Evolutionary conservation across 2,888 invertebrate species (phyloP), one percentile per base, ranked within the genome.

Genomic region (Scaeva pyrastri): DNA sequence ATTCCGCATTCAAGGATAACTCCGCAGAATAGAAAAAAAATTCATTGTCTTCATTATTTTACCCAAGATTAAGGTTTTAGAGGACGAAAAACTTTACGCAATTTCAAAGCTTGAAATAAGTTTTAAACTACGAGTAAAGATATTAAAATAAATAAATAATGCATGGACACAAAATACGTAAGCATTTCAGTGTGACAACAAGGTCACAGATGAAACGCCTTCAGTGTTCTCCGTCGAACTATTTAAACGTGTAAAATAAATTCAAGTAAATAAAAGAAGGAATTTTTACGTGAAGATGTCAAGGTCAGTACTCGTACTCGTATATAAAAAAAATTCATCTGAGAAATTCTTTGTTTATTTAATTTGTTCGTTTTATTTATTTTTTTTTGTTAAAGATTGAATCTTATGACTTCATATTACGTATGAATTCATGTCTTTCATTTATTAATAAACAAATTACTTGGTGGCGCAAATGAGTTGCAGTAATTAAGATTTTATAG

Each of bases 401-500:
- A 50, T 60, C 41, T 68, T 52, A 11, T 74, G 31, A 68, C 50
- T 66, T 73, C 66, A 68, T 31, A 5, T 31, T 31, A 31, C 31
- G 31, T 31, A 31, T 74, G 31, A 68, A 58, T 66, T 73, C 66
- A 68, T 21, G 62, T 64, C 66, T 16, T 36, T 48, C 23, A 14
- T 31, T 31, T 31, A 31, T 31, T 31, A 7, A n/a, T 2, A 56
- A 43, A 75, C 48, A 76, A 56, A 11, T 36, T 31, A 76, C 19
- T 56, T 31, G 5, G 55, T 43, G 31, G 21, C 31, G 36, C 66
- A 62, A 60, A 80, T 74, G 70, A 74, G 75, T 56, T 70, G 31
- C 16, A 56, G 80, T 36, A 75, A 68, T 81, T 81, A 70, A 68
- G 79, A 79, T 73, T 31, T 31, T 31, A 7, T 31, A 31, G 8